A percentile compares a stretch with the other conserved stretches of the same genome.
Evolutionary conservation across 2,888 invertebrate genomes (phyloP).

Genomic region (Agrotis clavis): DNA sequence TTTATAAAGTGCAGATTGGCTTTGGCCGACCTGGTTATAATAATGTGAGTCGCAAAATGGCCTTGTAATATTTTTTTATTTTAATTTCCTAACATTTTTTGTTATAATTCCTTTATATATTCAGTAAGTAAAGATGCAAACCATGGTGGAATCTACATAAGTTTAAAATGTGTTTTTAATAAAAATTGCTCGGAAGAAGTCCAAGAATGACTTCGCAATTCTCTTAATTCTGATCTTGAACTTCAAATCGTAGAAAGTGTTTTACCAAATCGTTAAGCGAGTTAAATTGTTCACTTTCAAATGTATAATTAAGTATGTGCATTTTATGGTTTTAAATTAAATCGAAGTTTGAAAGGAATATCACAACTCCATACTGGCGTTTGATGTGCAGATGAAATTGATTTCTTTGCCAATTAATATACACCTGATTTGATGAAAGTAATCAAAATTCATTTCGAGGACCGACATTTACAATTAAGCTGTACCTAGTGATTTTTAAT

Average conservation of each 20-base stretch:
- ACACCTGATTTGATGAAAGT: constrained; percentile 15
- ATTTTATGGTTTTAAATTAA: constrained; percentile 25
- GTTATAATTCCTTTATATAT: too few relatives aligned
- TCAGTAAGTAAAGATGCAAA: too few relatives aligned
- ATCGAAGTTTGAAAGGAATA: constrained; percentile 20
- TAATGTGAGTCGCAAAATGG: too few relatives aligned
- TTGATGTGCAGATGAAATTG: constrained; percentile 16
- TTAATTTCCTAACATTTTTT: too few relatives aligned
- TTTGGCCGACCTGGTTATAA: too few relatives aligned
- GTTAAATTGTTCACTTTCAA: constrained; percentile 47
- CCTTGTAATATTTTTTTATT: too few relatives aligned
- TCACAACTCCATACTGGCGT: constrained; percentile 3
- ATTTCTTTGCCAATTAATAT: constrained; percentile 16
- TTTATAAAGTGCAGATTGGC: not conserved
- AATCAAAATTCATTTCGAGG: not conserved
- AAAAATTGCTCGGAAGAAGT: not conserved
- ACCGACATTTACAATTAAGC: not conserved
- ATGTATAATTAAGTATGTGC: constrained; percentile 21
- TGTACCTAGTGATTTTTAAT: not conserved
- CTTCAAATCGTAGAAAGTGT: constrained; percentile 45
- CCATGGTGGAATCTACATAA: too few relatives aligned
- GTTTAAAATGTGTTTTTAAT: not conserved
- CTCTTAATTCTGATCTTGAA: constrained; percentile 23
- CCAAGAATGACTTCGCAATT: constrained; percentile 14
- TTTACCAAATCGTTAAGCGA: constrained; percentile 26